These are phyloP conservation scores for Drosophila bipectinata DNA, from an alignment of 1,140 invertebrate species.

Conservation along the genomic window DNA sequence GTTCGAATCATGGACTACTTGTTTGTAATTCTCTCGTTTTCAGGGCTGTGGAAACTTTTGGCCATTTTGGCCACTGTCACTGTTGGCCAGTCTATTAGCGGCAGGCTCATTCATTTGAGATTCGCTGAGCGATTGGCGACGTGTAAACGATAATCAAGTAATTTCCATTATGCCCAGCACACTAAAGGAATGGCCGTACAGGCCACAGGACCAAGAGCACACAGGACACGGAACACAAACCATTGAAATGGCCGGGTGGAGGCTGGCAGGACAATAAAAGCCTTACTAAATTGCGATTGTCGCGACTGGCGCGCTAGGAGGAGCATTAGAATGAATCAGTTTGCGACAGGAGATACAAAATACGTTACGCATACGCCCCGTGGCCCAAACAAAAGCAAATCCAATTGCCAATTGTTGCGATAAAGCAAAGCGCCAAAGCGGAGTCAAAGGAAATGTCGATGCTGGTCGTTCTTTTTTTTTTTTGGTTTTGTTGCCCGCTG, in stretches of 20 bases:
- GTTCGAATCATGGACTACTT: not conserved
- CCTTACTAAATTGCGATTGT: constrained; percentile 77
- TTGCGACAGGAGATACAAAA: constrained; percentile 50
- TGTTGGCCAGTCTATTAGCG: constrained; percentile 38
- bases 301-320: constrained; percentile 46
- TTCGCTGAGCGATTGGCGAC: constrained; percentile 75
- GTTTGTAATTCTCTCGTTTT: not conserved
- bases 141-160: constrained; percentile 82
- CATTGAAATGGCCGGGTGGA: too few species aligned
- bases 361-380: constrained; percentile 59
- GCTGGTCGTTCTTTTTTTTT: constrained; percentile 27
- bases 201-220: not conserved
- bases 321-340: constrained; percentile 12
- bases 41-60: too few species aligned
- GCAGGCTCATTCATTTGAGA: constrained; percentile 44
- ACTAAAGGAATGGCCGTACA: not conserved
- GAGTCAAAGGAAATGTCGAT: constrained; percentile 47
- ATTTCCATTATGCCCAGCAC: constrained; percentile 69
- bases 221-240: not conserved
- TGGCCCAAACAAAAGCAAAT: constrained; percentile 58
- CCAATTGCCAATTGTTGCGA: constrained; percentile 61
- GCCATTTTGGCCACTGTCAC: not conserved
- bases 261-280: constrained; percentile 58
- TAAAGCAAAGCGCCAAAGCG: constrained; percentile 43
- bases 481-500: not conserved